Conservation (phyloP, 2,113 vertebrate species). For the Procapra przewalskii region DNA sequence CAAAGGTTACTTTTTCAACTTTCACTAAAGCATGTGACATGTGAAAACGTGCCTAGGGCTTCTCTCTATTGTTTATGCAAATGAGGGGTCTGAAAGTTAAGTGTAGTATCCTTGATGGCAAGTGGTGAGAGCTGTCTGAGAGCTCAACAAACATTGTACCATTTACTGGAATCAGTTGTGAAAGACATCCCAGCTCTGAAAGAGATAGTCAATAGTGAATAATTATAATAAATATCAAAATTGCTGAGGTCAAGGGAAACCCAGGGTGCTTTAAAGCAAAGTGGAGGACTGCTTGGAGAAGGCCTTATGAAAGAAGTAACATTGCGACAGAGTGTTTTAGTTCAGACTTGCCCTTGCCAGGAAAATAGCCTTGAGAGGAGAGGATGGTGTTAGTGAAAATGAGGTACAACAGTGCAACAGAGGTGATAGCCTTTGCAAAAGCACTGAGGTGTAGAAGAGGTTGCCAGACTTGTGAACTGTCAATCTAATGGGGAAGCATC, state of each 20-base stretch:
- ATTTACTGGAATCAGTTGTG: neutral
- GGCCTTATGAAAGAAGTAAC: neutral
- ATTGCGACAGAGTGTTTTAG: neutral
- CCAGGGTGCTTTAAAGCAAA: neutral
- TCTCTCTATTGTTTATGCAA: neutral
- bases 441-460: neutral
- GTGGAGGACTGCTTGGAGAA: neutral
- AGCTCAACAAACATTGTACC: neutral
- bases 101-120: neutral
- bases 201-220: neutral
- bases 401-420: neutral
- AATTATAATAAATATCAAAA: neutral
- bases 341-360: neutral
- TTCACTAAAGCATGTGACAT: neutral
- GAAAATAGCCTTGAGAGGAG: rapidly evolving
- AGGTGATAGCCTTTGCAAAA: neutral
- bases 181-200: neutral
- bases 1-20: neutral
- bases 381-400: neutral
- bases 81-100: neutral
- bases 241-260: neutral
- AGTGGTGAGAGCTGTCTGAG: neutral
- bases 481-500: neutral
- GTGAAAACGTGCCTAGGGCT: neutral
- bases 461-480: neutral